These are phyloP conservation scores for Prionailurus bengalensis DNA, from an alignment of 2,113 vertebrate genomes.

Conservation along the genomic window DNA sequence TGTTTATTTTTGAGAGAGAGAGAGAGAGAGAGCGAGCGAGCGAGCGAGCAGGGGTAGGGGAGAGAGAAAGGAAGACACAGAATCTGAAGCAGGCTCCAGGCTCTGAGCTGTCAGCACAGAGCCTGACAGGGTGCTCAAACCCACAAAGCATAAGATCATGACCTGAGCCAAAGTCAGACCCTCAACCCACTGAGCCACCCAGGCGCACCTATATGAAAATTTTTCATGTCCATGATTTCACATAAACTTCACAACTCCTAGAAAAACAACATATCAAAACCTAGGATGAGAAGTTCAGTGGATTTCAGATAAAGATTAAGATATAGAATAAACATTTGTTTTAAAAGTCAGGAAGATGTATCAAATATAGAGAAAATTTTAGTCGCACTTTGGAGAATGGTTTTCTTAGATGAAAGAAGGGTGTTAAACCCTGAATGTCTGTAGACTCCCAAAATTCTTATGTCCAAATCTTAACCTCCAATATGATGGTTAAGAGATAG, in stretches of 20 bases:
- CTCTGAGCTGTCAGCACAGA: too few species aligned
- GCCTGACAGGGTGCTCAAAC: too few species aligned
- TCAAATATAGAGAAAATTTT: not conserved
- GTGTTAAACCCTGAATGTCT: not conserved
- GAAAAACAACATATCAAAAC: slow-evolving; percentile 48
- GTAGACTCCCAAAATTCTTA: not conserved
- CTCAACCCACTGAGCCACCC: too few species aligned
- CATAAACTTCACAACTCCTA: not conserved
- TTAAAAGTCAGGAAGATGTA: not conserved
- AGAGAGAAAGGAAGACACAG: too few species aligned
- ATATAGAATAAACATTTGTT: not conserved
- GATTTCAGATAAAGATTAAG: not conserved
- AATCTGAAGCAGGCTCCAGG: too few species aligned
- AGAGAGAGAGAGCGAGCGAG: too few species aligned
- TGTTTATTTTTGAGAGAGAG: too few species aligned
- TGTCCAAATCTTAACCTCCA: not conserved
- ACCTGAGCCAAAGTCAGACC: too few species aligned
- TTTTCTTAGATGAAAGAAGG: not conserved
- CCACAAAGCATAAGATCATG: too few species aligned
- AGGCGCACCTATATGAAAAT: not conserved
- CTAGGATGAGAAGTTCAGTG: not conserved
- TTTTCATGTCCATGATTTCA: not conserved
- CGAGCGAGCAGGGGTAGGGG: too few species aligned
- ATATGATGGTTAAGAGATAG: not conserved
- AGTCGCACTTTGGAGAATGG: not conserved